phyloP scores from a whole-genome alignment of 2,113 vertebrate species.

The Pseudolaguvia tuberculata region DNA sequence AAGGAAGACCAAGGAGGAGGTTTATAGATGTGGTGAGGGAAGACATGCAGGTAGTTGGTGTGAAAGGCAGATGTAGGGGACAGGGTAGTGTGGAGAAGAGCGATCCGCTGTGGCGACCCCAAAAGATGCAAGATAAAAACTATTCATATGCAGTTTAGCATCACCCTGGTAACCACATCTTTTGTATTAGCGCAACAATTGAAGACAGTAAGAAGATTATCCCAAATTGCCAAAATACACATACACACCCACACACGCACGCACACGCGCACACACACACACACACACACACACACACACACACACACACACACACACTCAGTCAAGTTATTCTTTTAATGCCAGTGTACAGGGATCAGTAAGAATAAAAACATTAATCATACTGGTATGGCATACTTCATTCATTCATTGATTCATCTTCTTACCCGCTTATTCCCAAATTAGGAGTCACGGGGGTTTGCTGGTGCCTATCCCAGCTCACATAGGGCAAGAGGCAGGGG shows the following conservation, averaged over 20 bases:
- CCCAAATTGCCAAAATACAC: neutral
- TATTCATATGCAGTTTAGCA: neutral
- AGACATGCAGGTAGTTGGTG: too few relatives aligned
- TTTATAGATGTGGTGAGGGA: too few relatives aligned
- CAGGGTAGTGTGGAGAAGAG: too few relatives aligned
- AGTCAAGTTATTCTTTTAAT: neutral
- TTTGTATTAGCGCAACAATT: conserved; percentile 15
- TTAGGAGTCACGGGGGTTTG: too few relatives aligned
- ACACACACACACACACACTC: neutral
- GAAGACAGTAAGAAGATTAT: conserved; percentile 15
- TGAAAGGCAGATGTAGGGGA: too few relatives aligned
- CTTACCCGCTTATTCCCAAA: too few relatives aligned
- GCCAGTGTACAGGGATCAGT: too few relatives aligned
- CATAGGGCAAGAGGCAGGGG: too few relatives aligned
- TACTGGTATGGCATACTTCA: too few relatives aligned
- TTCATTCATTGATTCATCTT: conserved; percentile 1
- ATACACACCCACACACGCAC: neutral
- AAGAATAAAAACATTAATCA: neutral
- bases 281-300: neutral
- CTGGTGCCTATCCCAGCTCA: too few relatives aligned
- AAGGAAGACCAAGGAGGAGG: too few relatives aligned
- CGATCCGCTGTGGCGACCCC: too few relatives aligned
- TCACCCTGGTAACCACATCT: conserved; percentile 22
- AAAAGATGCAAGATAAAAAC: neutral
- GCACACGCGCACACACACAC: neutral